Conservation (phyloP, 1,140 invertebrate species). For the Cyclargus thomasi region DNA sequence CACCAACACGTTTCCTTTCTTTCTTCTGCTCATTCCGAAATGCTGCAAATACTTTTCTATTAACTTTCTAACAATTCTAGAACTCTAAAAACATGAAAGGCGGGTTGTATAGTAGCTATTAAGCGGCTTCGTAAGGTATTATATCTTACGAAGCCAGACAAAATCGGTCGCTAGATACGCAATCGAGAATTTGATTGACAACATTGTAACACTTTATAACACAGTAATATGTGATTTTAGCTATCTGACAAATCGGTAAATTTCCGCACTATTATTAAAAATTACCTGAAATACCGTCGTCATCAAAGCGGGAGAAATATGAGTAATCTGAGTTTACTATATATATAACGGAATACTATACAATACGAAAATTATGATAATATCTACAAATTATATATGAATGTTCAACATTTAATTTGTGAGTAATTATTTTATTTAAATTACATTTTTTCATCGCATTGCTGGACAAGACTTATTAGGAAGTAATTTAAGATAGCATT, state of each 20-base stretch:
- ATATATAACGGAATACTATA: background rate
- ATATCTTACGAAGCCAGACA: background rate
- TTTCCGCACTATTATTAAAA: too few relatives aligned
- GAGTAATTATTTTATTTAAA: background rate
- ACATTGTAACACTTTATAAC: background rate
- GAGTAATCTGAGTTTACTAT: background rate
- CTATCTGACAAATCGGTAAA: background rate
- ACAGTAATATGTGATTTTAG: background rate
- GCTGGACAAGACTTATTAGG: background rate
- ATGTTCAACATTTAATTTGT: background rate
- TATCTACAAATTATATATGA: background rate
- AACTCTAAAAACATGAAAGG: background rate
- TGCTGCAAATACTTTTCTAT: too few relatives aligned
- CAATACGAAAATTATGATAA: background rate
- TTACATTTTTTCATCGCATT: background rate
- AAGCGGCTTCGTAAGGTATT: background rate
- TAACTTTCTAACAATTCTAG: background rate
- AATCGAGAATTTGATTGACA: background rate
- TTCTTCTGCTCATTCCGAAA: too few relatives aligned
- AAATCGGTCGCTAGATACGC: background rate
- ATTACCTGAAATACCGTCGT: background rate
- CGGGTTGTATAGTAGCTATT: background rate
- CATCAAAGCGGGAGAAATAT: background rate
- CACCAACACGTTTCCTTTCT: too few relatives aligned
- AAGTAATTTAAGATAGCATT: background rate